A percentile compares a stretch with the other conserved stretches of the same genome.
phyloP scores from a whole-genome alignment of 2,797 vertebrate genomes.

The Oryzias dopingdopingensis region DNA sequence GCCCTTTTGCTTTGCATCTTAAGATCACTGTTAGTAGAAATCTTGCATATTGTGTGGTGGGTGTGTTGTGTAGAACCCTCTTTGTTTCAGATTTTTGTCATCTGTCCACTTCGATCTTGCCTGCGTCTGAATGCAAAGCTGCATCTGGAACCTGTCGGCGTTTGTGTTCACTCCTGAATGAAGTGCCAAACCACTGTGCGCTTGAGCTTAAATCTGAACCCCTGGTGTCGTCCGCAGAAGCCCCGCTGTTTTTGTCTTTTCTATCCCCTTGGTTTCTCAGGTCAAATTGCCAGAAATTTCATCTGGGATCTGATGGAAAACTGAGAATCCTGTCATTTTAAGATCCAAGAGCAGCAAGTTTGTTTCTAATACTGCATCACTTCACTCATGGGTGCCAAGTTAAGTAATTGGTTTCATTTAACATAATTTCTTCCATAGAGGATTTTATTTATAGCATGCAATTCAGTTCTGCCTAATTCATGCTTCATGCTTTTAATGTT shows the following conservation, averaged over 20 bases:
- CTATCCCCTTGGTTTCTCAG: conserved; percentile 76
- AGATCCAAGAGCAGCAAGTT: conserved; percentile 78
- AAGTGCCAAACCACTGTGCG: conserved; percentile 70
- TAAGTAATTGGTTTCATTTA: conserved; percentile 77
- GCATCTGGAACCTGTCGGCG: conserved; percentile 80
- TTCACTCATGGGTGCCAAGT: conserved; percentile 79
- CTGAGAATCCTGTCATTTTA: conserved; percentile 79
- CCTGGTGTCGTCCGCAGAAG: conserved; percentile 70
- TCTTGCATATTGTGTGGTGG: conserved; percentile 76
- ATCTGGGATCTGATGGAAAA: conserved; percentile 78
- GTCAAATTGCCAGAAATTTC: conserved; percentile 70
- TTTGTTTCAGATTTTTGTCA: conserved; percentile 84
- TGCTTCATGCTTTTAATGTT: conserved; percentile 44
- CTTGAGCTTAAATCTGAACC: conserved; percentile 77
- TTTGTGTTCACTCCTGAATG: conserved; percentile 80
- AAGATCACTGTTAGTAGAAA: conserved; percentile 69
- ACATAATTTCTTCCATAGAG: conserved; percentile 72
- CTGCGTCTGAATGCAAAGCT: conserved; percentile 82
- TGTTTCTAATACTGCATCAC: conserved; percentile 80
- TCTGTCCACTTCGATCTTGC: conserved; percentile 78
- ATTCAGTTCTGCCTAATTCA: conserved; percentile 74
- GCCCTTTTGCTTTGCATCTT: conserved; percentile 75
- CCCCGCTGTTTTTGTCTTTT: conserved; percentile 67
- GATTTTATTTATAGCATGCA: conserved; percentile 76
- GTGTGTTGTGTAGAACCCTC: conserved; percentile 81